These are phyloP conservation scores for Zygothrica quintamaculata DNA, from an alignment of 2,888 invertebrate genomes.

Conservation along the genomic window DNA sequence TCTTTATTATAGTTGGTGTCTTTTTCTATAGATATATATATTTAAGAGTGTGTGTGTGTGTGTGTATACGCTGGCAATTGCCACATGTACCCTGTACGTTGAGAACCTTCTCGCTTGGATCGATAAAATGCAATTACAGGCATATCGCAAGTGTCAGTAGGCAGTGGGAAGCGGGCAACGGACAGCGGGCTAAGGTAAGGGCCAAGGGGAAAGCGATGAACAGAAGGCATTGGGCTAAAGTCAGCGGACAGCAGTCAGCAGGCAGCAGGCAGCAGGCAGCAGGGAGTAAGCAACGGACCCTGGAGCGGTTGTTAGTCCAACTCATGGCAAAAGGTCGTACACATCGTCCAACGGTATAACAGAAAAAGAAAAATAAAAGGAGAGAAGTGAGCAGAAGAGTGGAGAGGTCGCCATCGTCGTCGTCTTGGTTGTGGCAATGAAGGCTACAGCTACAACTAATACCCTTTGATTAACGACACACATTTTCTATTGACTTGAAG, in stretches of 20 bases:
- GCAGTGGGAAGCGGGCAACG: conserved; percentile 37
- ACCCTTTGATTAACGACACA: conserved; percentile 81
- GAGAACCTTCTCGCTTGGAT: conserved; percentile 67
- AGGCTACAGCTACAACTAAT: conserved; percentile 77
- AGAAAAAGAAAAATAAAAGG: too few species aligned
- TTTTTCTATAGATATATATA: conserved; percentile 20
- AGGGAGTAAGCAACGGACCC: conserved; percentile 18
- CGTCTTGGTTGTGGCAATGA: conserved; percentile 58
- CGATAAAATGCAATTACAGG: conserved; percentile 81
- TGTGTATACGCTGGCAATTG: conserved; percentile 67
- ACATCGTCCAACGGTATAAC: conserved; percentile 73
- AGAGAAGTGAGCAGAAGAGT: too few species aligned
- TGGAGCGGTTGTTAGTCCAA: conserved; percentile 50
- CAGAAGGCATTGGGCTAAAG: neutral
- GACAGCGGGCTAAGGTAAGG: conserved; percentile 1
- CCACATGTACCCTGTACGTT: conserved; percentile 56
- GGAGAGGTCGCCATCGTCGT: conserved; percentile 24
- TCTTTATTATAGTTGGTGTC: conserved; percentile 70
- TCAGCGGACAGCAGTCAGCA: neutral
- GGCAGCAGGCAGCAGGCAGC: conserved; percentile 12
- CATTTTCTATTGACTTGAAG: conserved; percentile 78
- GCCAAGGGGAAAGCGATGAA: neutral
- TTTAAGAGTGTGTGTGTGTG: conserved; percentile 31
- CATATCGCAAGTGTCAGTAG: conserved; percentile 77
- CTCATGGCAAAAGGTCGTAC: conserved; percentile 76